Base-by-base conservation (phyloP, 2,113 vertebrate species). In the Typhlomys cinereus region DNA sequence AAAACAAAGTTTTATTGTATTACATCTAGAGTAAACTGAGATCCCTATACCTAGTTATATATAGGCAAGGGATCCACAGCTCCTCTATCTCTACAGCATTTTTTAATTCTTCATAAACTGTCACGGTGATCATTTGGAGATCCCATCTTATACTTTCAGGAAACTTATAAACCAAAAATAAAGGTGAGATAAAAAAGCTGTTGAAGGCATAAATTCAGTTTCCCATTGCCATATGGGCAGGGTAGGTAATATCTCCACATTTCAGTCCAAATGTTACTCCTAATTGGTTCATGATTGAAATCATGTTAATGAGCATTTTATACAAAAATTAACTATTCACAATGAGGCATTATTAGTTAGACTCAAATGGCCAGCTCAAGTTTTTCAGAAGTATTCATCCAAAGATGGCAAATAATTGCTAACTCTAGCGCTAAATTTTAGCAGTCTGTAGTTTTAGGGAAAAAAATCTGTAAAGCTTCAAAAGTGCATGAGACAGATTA, bases 131-230 rank as follows among this genome's bases (percentile, higher is more conserved):
- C 79, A 90, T 25, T 79, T 88, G 31, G 20, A 94, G 79, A 88
- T 81, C 90, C 86, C 75, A 67, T 50, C 75, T 57, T 59, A 91
- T 91, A 80, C 44, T 74, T 89, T 87, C 36, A 85, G 66, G 67
- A 95, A 95, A 75, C 64, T 86, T 88, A 88, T 50, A 83, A 92
- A 89, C 59, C 69, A 92, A 95, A 95, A 91, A 86, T 94, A 96
- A 92, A 96, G 67, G 82, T 90, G 89, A 93, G 18, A 92, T 66
- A 23, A 94, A 87, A 80, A 91, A 82, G 85, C 50, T 80, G 39
- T 71, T 57, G 25, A 62, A 80, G 34, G 79, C 46, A 59, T 20
- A 74, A 52, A 79, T 88, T 88, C 73, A 62, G 64, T 36, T 94
- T 90, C 29, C 44, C 64, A 5, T 21, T 46, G 57, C 85, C 81